These are phyloP conservation scores for Odontamblyopus rebecca DNA, from an alignment of 2,797 vertebrate species.

Conservation along the genomic window DNA sequence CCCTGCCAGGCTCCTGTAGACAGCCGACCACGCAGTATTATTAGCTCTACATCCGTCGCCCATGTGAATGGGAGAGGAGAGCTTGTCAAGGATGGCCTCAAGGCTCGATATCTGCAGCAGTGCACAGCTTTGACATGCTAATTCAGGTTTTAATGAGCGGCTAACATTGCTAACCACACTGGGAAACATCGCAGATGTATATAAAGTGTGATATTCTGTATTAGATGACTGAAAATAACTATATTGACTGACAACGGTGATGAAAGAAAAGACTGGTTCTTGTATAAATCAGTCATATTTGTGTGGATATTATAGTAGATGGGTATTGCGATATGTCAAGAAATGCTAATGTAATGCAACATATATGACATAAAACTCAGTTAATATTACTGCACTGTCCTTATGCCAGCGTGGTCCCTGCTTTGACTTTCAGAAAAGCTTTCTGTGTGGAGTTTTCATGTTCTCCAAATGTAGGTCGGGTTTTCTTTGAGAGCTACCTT, in stretches of 20 bases:
- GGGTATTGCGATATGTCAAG: background rate
- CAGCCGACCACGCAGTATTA: conserved; percentile 15
- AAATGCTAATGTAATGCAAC: background rate
- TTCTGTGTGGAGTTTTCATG: too few species aligned
- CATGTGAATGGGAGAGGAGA: conserved; percentile 15
- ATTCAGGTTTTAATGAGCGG: conserved; percentile 26
- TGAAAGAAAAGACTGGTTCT: background rate
- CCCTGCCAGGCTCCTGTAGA: conserved; percentile 26
- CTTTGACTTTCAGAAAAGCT: too few species aligned
- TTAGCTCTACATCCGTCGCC: conserved; percentile 11
- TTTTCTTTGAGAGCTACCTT: too few species aligned
- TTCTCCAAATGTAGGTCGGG: too few species aligned
- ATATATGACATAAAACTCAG: background rate
- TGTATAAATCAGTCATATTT: background rate
- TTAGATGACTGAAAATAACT: conserved; percentile 22
- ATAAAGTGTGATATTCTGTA: conserved; percentile 17
- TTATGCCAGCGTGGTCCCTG: too few species aligned
- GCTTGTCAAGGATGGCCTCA: conserved; percentile 21
- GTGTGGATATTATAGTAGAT: background rate
- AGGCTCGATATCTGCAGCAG: conserved; percentile 29
- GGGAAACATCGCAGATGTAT: conserved; percentile 3
- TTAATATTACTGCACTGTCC: too few species aligned
- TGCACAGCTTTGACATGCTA: conserved; percentile 15
- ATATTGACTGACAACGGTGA: conserved; percentile 4
- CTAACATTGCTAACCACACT: background rate